Conservation (phyloP, 2,888 invertebrate genomes). For the Tipula confusa region DNA sequence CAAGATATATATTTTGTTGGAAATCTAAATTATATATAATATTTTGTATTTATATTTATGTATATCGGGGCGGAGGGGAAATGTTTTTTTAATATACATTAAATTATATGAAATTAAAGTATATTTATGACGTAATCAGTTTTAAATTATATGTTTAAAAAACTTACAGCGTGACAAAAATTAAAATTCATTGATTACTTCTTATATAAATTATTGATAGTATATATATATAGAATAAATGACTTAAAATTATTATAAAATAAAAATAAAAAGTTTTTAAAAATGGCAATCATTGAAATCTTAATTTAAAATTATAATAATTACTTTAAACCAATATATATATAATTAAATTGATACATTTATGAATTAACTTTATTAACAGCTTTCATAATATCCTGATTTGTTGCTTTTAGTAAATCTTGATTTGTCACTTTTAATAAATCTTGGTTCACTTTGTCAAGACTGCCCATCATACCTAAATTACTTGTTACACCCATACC, state of each 20-base stretch:
- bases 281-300: conserved; percentile 29
- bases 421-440: conserved; percentile 46
- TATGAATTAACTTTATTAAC: conserved; percentile 52
- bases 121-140: not conserved
- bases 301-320: conserved; percentile 26
- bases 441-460: conserved; percentile 50
- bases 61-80: not conserved
- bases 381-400: conserved; percentile 49
- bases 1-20: not conserved
- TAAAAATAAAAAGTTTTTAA: conserved; percentile 13
- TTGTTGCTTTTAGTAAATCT: conserved; percentile 46
- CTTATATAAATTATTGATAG: not conserved
- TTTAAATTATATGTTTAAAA: not conserved
- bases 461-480: conserved; percentile 51
- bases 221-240: not conserved
- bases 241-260: conserved; percentile 1
- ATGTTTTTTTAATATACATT: not conserved
- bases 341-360: conserved; percentile 38
- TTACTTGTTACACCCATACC: conserved; percentile 50
- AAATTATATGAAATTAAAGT: not conserved
- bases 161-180: not conserved
- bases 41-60: not conserved
- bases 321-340: conserved; percentile 10
- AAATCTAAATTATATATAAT: not conserved
- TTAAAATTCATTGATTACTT: not conserved